Evolutionary conservation across 37 sponge, comb jelly and placozoan species (phyloP), one percentile per base, ranked within the genome.

Genomic region (Cliona cf. orientalis): DNA sequence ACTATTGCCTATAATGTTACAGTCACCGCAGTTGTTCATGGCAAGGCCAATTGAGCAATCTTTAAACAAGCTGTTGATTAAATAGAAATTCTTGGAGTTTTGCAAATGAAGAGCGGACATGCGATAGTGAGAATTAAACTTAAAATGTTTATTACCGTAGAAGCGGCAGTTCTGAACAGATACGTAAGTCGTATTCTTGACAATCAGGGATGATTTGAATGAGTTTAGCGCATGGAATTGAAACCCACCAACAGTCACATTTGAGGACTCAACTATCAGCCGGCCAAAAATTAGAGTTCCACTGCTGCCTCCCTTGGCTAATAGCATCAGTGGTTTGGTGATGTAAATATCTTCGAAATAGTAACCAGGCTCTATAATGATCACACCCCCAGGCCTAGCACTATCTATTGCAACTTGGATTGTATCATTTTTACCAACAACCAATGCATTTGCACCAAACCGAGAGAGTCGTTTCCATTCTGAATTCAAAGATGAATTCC

Each of bases 211-310:
- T 5, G 84, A 66, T 7, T 42, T 5, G 26, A 49, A 65, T 37
- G 12, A 7, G 21, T 49, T 40, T 4, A 65, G 58, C 4, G 67
- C 19, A 36, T 84, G 57, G n/a, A 84, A 61, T 14, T 75, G 33
- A 40, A 84, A 44, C 40, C 84, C 84, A 33, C 75, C 66, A 1
- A 84, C 40, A 2, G 76, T 84, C 5, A 84, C 84, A 66, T 84
- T 34, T 26, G 58, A 29, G 0, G 84, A 56, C 34, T 49, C n/a
- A 32, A 84, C 49, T 6, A 39, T 21, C 34, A 84, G 58, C 19
- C 53, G 33, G 1, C 75, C 74, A 53, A 75, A 67, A 1, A 84
- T 12, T 0, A 42, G 56, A 6, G 76, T 75, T 25, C 28, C 25
- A 34, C 44, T 45, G 1, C 19, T 4, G 4, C 69, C 61, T 60